Evolutionary conservation across 2,888 invertebrate species (phyloP).

Genomic region (Ligdia adustata): DNA sequence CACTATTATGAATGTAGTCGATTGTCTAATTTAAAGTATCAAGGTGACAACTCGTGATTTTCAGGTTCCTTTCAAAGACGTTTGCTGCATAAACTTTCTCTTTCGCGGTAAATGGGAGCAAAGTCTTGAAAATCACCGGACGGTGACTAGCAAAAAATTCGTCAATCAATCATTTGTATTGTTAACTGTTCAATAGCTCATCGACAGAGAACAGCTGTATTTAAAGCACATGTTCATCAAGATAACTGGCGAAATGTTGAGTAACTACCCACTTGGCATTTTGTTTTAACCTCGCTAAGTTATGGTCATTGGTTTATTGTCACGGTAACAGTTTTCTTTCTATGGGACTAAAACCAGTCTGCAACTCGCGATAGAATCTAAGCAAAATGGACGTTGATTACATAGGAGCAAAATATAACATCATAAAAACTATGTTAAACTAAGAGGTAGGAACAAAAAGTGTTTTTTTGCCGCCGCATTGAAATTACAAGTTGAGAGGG

Average conservation of each 20-base stretch:
- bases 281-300: slow-evolving; percentile 15
- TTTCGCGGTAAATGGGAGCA: slow-evolving; percentile 48
- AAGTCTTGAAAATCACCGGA: slow-evolving; percentile 53
- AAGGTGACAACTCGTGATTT: slow-evolving; percentile 16
- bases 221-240: slow-evolving; percentile 24
- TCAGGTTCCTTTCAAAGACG: slow-evolving; percentile 29
- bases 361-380: not conserved
- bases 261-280: slow-evolving; percentile 39
- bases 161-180: slow-evolving; percentile 52
- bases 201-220: slow-evolving; percentile 8
- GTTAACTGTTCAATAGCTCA: slow-evolving; percentile 37
- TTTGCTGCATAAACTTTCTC: slow-evolving; percentile 52
- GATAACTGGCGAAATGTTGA: too few species aligned
- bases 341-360: not conserved
- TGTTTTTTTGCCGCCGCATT: not conserved
- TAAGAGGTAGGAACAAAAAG: not conserved
- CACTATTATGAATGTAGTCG: slow-evolving; percentile 1
- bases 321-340: not conserved
- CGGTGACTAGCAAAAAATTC: slow-evolving; percentile 51
- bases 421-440: not conserved
- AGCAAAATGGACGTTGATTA: slow-evolving; percentile 2
- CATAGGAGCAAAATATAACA: slow-evolving; percentile 1
- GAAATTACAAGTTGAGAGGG: slow-evolving; percentile 20
- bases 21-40: slow-evolving; percentile 1
- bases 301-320: slow-evolving; percentile 14